Evolutionary conservation across 2,797 vertebrate species (phyloP), one percentile per base, ranked within the genome.

Genomic region (Semaprochilodus insignis): DNA sequence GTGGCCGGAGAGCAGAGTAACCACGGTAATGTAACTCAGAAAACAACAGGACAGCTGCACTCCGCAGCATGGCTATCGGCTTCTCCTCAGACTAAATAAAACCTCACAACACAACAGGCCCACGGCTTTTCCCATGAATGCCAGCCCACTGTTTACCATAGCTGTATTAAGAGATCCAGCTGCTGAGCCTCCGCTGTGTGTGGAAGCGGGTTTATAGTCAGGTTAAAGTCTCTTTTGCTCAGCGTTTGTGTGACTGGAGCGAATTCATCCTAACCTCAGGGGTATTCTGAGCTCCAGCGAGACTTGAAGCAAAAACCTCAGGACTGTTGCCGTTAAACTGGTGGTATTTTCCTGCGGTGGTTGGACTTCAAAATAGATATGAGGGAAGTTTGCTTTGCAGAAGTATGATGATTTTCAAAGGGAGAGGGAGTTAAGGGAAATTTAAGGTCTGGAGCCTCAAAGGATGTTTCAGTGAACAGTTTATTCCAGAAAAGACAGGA

Each of bases 71-170:
- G 73, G 71, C 80, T 81, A 87, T 83, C 67, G 78, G 74, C 83
- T 79, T 83, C 76, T 85, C 79, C 69, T 88, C 78, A 74, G 79
- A 81, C 79, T 86, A 86, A 86, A 88, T 88, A 86, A 88, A 86
- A 75, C 59, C 76, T 82, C 77, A 71, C 66, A 74, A 81, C 81
- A 83, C 27, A 85, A 81, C 71, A 88, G 75, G 69, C 62, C 73
- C 75, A 74, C 66, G 63, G 79, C 77, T 86, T 86, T 88, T 86
- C 87, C 78, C 83, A 83, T 83, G 85, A 65, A 86, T 70, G 75
- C 81, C 82, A 81, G 81, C 78, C 82, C 75, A 77, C 81, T 85
- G 81, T 88, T 88, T 88, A 86, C 83, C 87, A 86, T 83, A 83
- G 85, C 78, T 73, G 76, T 86, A 76, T 86, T 88, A 85, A 86